Base-by-base conservation (phyloP, 1,140 invertebrate genomes). In the Probaryconus sp. region DNA sequence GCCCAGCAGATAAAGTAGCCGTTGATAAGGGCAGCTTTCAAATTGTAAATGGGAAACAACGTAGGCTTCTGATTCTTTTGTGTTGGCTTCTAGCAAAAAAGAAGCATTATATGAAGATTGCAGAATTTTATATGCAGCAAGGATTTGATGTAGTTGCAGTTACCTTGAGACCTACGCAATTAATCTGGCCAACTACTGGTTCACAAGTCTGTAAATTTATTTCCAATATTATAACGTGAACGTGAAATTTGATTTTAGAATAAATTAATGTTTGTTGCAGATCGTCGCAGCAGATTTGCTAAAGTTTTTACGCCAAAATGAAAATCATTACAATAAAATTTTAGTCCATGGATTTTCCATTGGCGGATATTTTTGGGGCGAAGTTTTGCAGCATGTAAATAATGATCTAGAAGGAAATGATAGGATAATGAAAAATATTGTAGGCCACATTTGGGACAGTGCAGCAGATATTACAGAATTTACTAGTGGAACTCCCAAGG, bases 301-400 rank as follows among this genome's bases (percentile, higher is more conserved):
- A 3, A 90, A 91, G 58, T 94, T 96, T 81, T 83, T 96, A 65
- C 83, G 91, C 10, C 81, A 87, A 24, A 93, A 94, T 78, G 79
- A 85, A 16, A 13, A 72, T 5, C 78, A 80, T 48, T 90, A 91
- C 70, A 80, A 90, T 5, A 92, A 93, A 33, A 87, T 95, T 35
- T 79, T 96, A 3, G 78, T 96, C 7, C 95, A 97, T 84, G 95
- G 94, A 0, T 97, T 97, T 86, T 96, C 95, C 0, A 94, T 97
- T 0, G 96, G 92, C 2, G 96, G 92, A n/a, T 97, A 97, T 85
- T 84, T 96, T 58, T 94, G 93, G 91, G 94, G 94, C 9, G 95
- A 97, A 87, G 90, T 92, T 24, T 89, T 95, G 51, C 87, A 92
- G 17, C 88, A 92, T 58, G 89, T 94, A 60, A 84, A 90, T 1